phyloP scores from a whole-genome alignment of 2,797 vertebrate species.

The Crypturellus tataupa region DNA sequence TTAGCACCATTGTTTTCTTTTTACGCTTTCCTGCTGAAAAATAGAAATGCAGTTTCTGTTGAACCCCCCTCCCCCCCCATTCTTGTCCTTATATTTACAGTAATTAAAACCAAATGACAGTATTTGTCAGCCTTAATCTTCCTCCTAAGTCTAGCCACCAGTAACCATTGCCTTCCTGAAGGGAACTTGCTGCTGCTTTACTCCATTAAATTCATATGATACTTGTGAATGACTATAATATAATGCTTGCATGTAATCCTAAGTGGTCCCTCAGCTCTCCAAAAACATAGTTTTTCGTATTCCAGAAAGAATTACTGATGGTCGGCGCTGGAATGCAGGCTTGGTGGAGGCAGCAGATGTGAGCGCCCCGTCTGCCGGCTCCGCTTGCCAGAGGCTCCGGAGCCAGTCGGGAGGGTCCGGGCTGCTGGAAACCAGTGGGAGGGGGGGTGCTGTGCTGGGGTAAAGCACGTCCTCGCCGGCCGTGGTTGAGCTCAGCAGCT shows the following conservation, averaged over 20 bases:
- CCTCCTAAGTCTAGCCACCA: background rate
- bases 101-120: background rate
- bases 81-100: no score
- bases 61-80: background rate
- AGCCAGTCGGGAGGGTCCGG: background rate
- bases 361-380: background rate
- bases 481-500: background rate
- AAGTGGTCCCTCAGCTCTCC: background rate
- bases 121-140: background rate
- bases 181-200: background rate
- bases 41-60: background rate
- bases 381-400: background rate
- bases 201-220: background rate
- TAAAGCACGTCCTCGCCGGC: background rate
- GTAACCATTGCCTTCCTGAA: background rate
- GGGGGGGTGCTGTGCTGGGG: background rate
- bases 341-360: background rate
- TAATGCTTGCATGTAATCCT: no score
- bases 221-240: background rate
- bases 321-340: background rate
- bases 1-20: background rate
- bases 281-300: no score
- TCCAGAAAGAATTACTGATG: background rate
- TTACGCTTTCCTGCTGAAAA: background rate
- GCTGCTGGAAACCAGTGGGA: background rate